These are phyloP conservation scores for Callionymus lyra DNA, from an alignment of 2,113 vertebrate genomes.

Conservation along the genomic window DNA sequence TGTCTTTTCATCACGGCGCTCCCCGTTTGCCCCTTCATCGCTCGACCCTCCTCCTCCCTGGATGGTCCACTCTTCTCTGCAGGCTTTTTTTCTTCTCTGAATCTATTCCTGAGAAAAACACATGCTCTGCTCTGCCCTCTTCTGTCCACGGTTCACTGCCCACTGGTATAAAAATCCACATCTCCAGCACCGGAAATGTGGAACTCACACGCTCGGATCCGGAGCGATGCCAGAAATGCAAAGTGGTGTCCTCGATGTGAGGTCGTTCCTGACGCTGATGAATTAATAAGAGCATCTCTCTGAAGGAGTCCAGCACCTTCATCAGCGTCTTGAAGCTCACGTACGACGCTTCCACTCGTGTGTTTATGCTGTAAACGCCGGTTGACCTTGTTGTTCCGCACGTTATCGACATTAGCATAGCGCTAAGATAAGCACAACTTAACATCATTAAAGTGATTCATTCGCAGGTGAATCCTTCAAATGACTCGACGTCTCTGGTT, in stretches of 20 bases:
- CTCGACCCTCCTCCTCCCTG: slow-evolving; percentile 19
- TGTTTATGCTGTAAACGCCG: no score
- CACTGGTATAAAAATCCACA: slow-evolving; percentile 19
- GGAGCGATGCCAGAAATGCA: slow-evolving; percentile 1
- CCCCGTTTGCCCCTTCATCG: neutral
- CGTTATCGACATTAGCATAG: no score
- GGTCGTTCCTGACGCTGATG: no score
- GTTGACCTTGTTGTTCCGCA: no score
- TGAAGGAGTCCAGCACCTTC: no score
- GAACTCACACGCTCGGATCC: slow-evolving; percentile 7
- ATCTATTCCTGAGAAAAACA: slow-evolving; percentile 35
- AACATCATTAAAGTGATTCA: no score
- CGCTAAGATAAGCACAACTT: no score
- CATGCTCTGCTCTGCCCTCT: slow-evolving; percentile 35
- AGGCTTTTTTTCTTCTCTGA: slow-evolving; percentile 22
- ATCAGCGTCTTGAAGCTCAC: no score
- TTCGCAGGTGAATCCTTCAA: no score
- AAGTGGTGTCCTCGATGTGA: slow-evolving; percentile 5
- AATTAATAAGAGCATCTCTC: no score
- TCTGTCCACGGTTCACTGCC: slow-evolving; percentile 28
- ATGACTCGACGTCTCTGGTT: no score
- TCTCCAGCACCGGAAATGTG: slow-evolving; percentile 16
- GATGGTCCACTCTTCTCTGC: slow-evolving; percentile 5
- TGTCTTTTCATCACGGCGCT: slow-evolving; percentile 1
- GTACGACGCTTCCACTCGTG: no score